Percentiles rank a stretch among this genome's conserved stretches.
These are phyloP conservation scores for Fregetta grallaria DNA, from an alignment of 2,113 vertebrate genomes.

Conservation along the genomic window DNA sequence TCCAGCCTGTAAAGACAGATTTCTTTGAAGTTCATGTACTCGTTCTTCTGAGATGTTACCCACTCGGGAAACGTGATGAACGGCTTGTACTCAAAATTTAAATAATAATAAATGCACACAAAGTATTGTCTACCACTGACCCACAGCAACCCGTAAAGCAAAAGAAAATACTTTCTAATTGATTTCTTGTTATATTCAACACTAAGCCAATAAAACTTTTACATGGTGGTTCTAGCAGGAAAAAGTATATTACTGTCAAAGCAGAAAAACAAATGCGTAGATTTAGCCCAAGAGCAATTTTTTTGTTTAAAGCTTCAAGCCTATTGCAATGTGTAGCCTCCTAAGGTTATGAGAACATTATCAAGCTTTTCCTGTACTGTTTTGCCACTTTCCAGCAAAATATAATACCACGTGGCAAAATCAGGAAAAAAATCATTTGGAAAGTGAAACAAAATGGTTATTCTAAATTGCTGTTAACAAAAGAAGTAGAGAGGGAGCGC, in stretches of 20 bases:
- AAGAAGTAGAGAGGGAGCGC: background rate
- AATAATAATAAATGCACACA: background rate
- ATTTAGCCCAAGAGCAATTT: background rate
- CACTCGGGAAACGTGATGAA: background rate
- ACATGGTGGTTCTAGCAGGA: background rate
- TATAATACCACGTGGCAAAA: background rate
- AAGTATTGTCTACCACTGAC: background rate
- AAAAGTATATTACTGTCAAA: background rate
- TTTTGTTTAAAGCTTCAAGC: background rate
- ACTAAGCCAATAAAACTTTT: background rate
- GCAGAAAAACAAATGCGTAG: background rate
- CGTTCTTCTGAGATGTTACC: background rate
- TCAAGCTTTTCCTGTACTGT: background rate
- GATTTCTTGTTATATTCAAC: background rate
- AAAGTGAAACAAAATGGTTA: background rate
- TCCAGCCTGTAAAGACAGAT: too few species aligned
- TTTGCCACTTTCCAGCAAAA: background rate
- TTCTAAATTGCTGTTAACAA: background rate
- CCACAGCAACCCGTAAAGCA: background rate
- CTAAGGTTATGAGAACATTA: background rate
- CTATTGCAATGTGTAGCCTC: background rate
- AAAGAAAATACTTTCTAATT: background rate
- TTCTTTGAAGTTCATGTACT: background rate
- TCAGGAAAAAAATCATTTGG: background rate
- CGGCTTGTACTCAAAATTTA: background rate